Evolutionary conservation across 2,797 vertebrate species (phyloP), one percentile per base, ranked within the genome.

Genomic region (Rachycentron canadum): DNA sequence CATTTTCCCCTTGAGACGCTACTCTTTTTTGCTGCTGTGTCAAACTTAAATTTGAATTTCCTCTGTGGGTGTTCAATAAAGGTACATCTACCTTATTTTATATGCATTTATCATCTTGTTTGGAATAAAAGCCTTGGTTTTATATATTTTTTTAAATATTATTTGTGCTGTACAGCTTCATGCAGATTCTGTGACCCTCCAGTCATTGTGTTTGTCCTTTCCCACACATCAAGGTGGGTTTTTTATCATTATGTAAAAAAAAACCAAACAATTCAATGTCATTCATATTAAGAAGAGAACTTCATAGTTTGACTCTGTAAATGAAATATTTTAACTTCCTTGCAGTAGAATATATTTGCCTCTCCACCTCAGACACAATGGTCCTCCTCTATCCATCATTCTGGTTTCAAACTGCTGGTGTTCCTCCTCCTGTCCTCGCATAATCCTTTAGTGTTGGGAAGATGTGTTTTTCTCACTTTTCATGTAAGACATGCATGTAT

Each of bases 371-470:
- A 3, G 0, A 23, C 49, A 65, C 59, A 58, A 14, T 45, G 49
- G 2, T 45, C 17, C 47, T 57, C 36, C 16, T 61, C 16, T 23
- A n/a, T 57, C 41, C 43, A 49, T 60, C 50, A 36, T 55, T 41
- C 63, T 50, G 40, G 41, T 36, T 36, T 36, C 14, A 61, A 64
- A 40, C 61, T 49, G 58, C 25, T 32, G n/a, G 28, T 32, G 53
- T 45, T 57, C 26, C 61, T 40, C 5, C 1, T 61, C 49, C 36
- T 49, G 26, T 63, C 69, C 28, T 70, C 43, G 14, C 41, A 38
- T 69, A 76, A 67, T 76, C 19, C 72, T 81, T 83, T 80, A 64
- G 67, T 1, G 1, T 34, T 19, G 67, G 49, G 26, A 16, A 34
- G 65, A 62, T 43, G 50, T 30, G 45, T 52, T 64, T 13, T 28